Conservation (phyloP, 1,140 invertebrate species). For the Triops longicaudatus region DNA sequence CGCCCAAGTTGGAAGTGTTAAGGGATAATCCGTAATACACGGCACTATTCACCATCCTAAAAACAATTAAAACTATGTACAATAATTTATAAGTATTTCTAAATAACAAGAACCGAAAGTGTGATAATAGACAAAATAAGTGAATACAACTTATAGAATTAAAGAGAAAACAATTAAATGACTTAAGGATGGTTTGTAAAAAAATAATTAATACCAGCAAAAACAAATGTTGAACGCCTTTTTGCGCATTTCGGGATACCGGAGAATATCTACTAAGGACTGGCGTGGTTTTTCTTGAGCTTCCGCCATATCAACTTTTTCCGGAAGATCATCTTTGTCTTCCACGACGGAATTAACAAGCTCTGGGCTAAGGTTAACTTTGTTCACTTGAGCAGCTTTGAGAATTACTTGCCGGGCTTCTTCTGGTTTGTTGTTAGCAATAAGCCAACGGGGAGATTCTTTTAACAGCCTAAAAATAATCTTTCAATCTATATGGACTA, state of each 20-base stretch:
- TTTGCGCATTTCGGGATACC: constrained; percentile 30
- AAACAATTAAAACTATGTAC: constrained; percentile 29
- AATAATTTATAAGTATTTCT: background rate
- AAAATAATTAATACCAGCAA: background rate
- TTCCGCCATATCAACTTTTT: background rate
- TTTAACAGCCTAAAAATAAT: background rate
- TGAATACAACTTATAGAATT: too few species aligned
- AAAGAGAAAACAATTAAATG: too few species aligned
- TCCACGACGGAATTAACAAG: background rate
- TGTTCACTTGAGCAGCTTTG: constrained; percentile 35
- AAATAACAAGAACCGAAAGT: too few species aligned
- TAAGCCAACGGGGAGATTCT: constrained; percentile 42
- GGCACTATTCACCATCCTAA: constrained; percentile 69
- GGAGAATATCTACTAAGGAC: background rate
- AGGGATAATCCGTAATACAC: constrained; percentile 78
- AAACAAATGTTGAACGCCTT: constrained; percentile 31
- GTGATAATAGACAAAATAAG: too few species aligned
- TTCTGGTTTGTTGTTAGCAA: constrained; percentile 37
- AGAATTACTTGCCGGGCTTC: constrained; percentile 36
- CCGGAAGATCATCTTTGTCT: background rate
- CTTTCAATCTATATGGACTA: background rate
- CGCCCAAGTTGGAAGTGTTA: constrained; percentile 55
- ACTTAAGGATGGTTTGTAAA: too few species aligned
- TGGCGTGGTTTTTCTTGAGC: background rate
- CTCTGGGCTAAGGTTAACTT: background rate